phyloP scores from a whole-genome alignment of 2,797 vertebrate species.

The Rhinogobio ventralis region DNA sequence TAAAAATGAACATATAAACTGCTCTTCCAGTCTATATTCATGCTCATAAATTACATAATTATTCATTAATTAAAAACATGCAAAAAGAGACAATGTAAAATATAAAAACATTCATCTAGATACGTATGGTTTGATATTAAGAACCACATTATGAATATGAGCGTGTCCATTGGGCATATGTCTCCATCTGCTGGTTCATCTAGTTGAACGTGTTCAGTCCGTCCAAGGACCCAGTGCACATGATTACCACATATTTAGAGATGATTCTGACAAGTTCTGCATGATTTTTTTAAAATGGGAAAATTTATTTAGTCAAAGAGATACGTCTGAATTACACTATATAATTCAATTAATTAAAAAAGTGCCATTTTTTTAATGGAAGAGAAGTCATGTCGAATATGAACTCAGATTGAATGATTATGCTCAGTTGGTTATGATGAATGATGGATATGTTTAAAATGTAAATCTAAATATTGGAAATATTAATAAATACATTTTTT shows the following conservation, averaged over 20 bases:
- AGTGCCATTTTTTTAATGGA: neutral
- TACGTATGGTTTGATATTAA: no score
- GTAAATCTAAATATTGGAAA: neutral
- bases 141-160: neutral
- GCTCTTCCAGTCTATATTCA: neutral
- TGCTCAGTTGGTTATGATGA: neutral
- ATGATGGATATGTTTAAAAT: neutral
- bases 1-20: neutral
- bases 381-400: neutral
- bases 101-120: neutral
- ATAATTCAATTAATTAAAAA: neutral
- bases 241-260: neutral
- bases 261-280: neutral
- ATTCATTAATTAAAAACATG: neutral
- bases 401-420: neutral
- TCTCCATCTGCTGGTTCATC: constrained; percentile 24
- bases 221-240: no score
- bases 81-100: neutral
- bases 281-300: neutral
- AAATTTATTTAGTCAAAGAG: neutral
- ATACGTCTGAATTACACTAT: neutral
- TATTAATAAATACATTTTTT: neutral
- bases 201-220: neutral
- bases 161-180: neutral
- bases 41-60: neutral